Percentiles rank a stretch among this genome's conserved stretches.
Evolutionary conservation across 2,113 vertebrate genomes (phyloP).

Genomic region (Hyaena hyaena): DNA sequence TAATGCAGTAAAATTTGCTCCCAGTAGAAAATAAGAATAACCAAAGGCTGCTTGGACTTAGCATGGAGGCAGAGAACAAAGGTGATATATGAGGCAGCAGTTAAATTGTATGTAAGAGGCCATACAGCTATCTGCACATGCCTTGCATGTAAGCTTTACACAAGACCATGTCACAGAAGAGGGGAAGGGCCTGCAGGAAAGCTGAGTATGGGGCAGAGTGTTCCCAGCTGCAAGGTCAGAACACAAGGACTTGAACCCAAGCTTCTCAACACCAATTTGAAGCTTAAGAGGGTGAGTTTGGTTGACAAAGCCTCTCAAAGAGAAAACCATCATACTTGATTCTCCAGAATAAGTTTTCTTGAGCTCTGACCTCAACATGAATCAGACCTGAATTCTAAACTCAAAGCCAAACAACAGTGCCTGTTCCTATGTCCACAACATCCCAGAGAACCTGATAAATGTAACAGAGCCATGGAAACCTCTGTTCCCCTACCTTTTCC

Average conservation of each 20-base stretch:
- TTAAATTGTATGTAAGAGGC: neutral
- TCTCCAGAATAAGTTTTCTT: neutral
- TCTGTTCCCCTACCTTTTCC: neutral
- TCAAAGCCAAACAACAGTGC: neutral
- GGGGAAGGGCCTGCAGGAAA: neutral
- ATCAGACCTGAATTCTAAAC: neutral
- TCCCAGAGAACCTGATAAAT: neutral
- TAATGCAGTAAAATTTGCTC: neutral
- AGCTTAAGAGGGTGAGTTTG: neutral
- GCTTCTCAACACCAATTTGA: neutral
- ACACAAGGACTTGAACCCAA: neutral
- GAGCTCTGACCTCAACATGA: neutral
- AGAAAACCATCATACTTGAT: neutral
- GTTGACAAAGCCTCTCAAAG: neutral
- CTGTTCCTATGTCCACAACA: too few relatives aligned
- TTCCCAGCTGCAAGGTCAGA: neutral
- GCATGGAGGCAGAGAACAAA: accelerated
- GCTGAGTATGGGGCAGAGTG: too few relatives aligned
- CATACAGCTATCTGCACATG: neutral
- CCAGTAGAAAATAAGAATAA: neutral
- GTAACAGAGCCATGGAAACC: neutral
- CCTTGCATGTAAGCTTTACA: neutral
- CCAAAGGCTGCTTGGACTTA: neutral
- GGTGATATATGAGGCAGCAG: neutral
- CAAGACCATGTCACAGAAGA: neutral